These are phyloP conservation scores for Neoscelio sp. DNA, from an alignment of 2,888 invertebrate species.

Conservation along the genomic window DNA sequence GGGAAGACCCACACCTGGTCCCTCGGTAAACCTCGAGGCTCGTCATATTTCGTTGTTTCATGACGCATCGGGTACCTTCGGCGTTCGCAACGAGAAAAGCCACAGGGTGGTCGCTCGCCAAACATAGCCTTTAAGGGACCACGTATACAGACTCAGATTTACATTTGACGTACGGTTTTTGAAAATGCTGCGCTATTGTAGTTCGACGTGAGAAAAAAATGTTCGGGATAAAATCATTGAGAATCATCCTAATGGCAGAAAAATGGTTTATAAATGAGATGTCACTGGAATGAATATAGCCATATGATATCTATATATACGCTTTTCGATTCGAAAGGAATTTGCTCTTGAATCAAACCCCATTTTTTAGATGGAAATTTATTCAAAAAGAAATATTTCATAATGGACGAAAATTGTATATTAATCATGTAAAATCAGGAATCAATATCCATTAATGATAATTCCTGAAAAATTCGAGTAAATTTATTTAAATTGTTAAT, in stretches of 20 bases:
- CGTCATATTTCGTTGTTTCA: slow-evolving; percentile 32
- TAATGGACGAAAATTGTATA: no score
- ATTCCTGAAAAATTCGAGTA: no score
- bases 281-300: neutral
- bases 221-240: slow-evolving; percentile 4
- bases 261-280: slow-evolving; percentile 8
- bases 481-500: no score
- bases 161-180: slow-evolving; percentile 7
- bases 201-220: slow-evolving; percentile 4
- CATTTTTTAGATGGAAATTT: no score
- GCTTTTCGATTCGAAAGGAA: no score
- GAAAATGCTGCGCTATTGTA: neutral
- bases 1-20: slow-evolving; percentile 30
- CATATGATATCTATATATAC: no score
- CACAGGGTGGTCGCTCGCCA: slow-evolving; percentile 25
- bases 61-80: slow-evolving; percentile 8
- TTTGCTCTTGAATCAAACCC: no score
- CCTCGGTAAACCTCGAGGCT: slow-evolving; percentile 41
- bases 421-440: no score
- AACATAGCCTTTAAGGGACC: slow-evolving; percentile 13
- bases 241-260: neutral
- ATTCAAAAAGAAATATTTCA: no score
- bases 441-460: no score
- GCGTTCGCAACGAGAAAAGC: slow-evolving; percentile 1
- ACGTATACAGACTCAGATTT: neutral